Percentiles rank a stretch among this genome's conserved stretches.
Evolutionary conservation across 2,888 invertebrate species (phyloP).

Genomic region (Sabatieria punctata): DNA sequence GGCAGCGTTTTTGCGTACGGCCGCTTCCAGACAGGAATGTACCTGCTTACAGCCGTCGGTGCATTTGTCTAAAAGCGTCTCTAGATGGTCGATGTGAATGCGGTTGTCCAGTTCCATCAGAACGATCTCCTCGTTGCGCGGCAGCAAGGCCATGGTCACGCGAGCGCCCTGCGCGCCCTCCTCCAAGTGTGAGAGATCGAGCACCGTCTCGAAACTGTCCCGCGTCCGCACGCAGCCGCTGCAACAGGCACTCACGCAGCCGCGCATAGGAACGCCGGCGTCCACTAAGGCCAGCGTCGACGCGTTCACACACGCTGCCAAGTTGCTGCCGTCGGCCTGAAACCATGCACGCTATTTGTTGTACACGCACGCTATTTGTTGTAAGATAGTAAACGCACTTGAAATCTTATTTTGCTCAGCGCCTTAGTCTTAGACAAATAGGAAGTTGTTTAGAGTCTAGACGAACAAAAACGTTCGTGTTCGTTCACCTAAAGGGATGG

Average conservation of each 20-base stretch:
- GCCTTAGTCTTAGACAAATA: too few species aligned
- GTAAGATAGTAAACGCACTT: too few species aligned
- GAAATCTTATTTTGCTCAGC: too few species aligned
- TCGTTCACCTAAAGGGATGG: background rate
- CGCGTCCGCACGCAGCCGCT: conserved; percentile 57
- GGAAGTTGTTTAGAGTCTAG: background rate
- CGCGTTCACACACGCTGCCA: conserved; percentile 83
- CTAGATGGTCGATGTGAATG: conserved; percentile 70
- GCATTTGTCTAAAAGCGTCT: conserved; percentile 60
- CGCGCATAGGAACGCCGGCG: conserved; percentile 78
- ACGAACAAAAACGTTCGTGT: too few species aligned
- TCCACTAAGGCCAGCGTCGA: conserved; percentile 86
- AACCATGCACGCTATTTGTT: too few species aligned
- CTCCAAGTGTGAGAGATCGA: conserved; percentile 77
- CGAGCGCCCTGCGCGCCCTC: conserved; percentile 41
- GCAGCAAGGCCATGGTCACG: conserved; percentile 53
- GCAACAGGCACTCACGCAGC: conserved; percentile 77
- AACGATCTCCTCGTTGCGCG: conserved; percentile 50
- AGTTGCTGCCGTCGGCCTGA: conserved; percentile 79
- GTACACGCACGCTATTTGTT: too few species aligned
- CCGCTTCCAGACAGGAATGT: conserved; percentile 58
- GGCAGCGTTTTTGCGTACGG: conserved; percentile 51
- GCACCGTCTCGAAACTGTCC: conserved; percentile 44
- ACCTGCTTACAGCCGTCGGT: conserved; percentile 74
- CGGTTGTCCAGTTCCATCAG: conserved; percentile 37